Evolutionary conservation across 1,140 invertebrate species (phyloP).

Genomic region (Dreissena polymorpha): DNA sequence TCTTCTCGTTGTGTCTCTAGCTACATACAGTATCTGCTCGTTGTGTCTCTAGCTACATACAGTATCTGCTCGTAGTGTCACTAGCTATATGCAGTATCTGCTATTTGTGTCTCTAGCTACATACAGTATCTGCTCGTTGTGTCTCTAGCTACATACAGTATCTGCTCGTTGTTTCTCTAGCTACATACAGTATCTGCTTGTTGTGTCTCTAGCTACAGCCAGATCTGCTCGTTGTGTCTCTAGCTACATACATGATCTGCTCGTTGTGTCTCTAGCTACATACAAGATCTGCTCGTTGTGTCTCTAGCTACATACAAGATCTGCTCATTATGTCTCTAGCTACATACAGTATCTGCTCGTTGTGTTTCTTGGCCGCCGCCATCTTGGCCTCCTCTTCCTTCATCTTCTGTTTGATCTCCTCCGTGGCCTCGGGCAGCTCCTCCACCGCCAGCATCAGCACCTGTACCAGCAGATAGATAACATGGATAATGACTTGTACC

Average conservation of each 20-base stretch:
- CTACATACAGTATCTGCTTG: slow-evolving; percentile 10
- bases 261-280: slow-evolving; percentile 13
- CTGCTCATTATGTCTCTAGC: slow-evolving; percentile 16
- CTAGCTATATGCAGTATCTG: slow-evolving; percentile 6
- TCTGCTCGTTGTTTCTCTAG: slow-evolving; percentile 23
- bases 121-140: slow-evolving; percentile 21
- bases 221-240: slow-evolving; percentile 22
- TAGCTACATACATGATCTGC: slow-evolving; percentile 18
- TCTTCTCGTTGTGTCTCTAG: slow-evolving; percentile 24
- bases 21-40: slow-evolving; percentile 10
- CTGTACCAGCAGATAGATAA: too few species aligned
- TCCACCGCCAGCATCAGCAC: slow-evolving; percentile 10
- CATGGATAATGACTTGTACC: too few species aligned
- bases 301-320: slow-evolving; percentile 16
- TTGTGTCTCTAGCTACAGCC: slow-evolving; percentile 12
- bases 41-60: slow-evolving; percentile 21
- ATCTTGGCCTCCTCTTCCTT: slow-evolving; percentile 25
- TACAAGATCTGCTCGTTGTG: slow-evolving; percentile 29
- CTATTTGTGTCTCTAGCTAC: slow-evolving; percentile 12
- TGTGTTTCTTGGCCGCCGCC: slow-evolving; percentile 9
- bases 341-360: slow-evolving; percentile 20
- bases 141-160: slow-evolving; percentile 9
- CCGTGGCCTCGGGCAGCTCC: slow-evolving; percentile 39
- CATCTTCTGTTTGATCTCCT: slow-evolving; percentile 36
- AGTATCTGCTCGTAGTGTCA: slow-evolving; percentile 19